phyloP scores from a whole-genome alignment of 1,140 invertebrate species.

The Apis florea region DNA sequence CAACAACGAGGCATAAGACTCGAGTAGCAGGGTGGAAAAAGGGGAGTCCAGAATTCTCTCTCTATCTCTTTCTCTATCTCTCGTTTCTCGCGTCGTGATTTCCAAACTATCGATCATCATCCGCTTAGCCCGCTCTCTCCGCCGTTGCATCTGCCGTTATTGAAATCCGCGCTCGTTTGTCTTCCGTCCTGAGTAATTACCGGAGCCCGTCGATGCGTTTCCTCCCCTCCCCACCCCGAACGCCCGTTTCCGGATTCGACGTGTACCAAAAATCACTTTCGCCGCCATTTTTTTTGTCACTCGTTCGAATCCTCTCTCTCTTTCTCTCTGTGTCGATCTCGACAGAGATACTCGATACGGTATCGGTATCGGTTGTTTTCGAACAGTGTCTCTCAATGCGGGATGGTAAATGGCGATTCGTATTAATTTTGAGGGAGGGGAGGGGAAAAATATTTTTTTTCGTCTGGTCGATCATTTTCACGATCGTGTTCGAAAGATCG shows the following conservation, averaged over 20 bases:
- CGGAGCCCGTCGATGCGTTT: constrained; percentile 23
- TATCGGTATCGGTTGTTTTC: no score
- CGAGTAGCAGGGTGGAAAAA: neutral
- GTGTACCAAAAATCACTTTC: neutral
- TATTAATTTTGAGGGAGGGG: no score
- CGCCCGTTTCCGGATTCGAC: neutral
- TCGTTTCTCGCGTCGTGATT: constrained; percentile 46
- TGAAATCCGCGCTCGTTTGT: constrained; percentile 50
- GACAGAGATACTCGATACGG: no score
- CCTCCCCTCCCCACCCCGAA: neutral
- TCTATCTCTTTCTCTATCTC: neutral
- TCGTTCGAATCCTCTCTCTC: neutral
- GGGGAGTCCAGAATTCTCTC: neutral
- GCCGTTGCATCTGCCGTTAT: constrained; percentile 48
- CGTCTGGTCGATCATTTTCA: no score
- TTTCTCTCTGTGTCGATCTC: neutral
- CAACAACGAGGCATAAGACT: constrained; percentile 12
- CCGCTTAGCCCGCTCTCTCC: constrained; percentile 24
- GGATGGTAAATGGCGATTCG: no score
- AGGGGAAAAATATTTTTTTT: no score
- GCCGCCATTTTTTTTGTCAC: neutral
- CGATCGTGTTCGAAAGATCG: neutral
- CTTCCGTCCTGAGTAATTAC: constrained; percentile 46
- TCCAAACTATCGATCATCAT: constrained; percentile 50
- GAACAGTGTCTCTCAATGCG: no score